Evolutionary conservation across 2,888 invertebrate genomes (phyloP).

Genomic region (Caenorhabditis sp.): DNA sequence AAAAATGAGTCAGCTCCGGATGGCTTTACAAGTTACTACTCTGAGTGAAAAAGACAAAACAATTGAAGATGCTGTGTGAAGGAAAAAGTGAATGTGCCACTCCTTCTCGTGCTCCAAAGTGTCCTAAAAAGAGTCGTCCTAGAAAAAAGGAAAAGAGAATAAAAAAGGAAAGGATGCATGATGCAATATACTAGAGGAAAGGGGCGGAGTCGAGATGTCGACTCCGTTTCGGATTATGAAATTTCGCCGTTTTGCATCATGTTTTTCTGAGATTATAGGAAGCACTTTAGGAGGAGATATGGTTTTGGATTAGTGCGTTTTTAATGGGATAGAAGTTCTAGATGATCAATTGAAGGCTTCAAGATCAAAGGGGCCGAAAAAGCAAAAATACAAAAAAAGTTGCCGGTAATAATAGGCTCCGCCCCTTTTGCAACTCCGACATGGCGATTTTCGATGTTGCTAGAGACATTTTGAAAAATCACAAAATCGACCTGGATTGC

Average conservation of each 20-base stretch:
- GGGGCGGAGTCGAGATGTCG: not conserved
- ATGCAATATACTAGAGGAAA: conserved; percentile 8
- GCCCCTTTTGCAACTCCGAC: too few relatives aligned
- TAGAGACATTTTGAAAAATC: too few relatives aligned
- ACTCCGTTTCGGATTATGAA: conserved; percentile 10
- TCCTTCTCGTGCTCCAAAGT: conserved; percentile 1
- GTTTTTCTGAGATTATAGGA: not conserved
- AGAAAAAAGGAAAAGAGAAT: not conserved
- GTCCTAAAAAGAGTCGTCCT: not conserved
- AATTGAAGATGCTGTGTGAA: too few relatives aligned
- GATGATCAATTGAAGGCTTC: not conserved
- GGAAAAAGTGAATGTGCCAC: not conserved
- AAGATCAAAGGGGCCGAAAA: too few relatives aligned
- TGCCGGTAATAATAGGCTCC: too few relatives aligned
- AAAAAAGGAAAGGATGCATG: conserved; percentile 5
- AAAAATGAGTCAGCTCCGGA: too few relatives aligned
- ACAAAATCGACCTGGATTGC: too few relatives aligned
- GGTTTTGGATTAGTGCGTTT: not conserved
- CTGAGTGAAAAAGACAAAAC: too few relatives aligned
- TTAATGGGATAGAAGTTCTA: not conserved
- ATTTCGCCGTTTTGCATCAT: not conserved
- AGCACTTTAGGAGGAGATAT: not conserved
- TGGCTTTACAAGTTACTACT: too few relatives aligned
- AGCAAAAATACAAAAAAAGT: too few relatives aligned
- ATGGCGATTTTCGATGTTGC: too few relatives aligned